Base-by-base conservation (phyloP, 37 sponge, comb jelly and placozoan species). In the Halisarca cf. caerulea region DNA sequence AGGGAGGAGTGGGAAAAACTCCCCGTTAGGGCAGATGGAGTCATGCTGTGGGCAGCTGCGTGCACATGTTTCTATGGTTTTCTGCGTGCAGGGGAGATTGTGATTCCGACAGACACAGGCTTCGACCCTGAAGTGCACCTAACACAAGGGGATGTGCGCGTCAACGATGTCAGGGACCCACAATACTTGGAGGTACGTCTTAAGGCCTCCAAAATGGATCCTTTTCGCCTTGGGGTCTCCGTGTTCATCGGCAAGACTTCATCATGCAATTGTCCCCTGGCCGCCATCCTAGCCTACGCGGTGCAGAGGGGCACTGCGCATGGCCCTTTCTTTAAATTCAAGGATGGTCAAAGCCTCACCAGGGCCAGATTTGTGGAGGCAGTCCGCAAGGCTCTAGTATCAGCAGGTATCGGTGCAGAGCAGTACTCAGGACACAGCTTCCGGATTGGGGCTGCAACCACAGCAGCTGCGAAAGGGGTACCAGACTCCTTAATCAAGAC, bases 351-450 rank as follows among this genome's bases (percentile, higher is more conserved):
- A 17, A 17, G 27, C 9, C 54, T 78, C 17, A 78, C 79, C 24
- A n/a, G 79, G 30, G 51, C 39, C 4, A n/a, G 25, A 5, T 45
- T 78, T 4, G 54, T 45, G 6, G 9, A n/a, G 5, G 54, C 47
- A 45, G 30, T 78, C 30, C 3, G 72, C 21, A 2, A 21, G 2
- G 38, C 38, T 32, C 36, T 70, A 2, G 35, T 21, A 21, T 1
- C 3, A 1, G 79, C 54, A 21, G 25, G 47, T 25, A 2, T 7
- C 47, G 28, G 8, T 27, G 23, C 79, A 3, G 15, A 18, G 6
- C 27, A 37, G 23, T 78, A 78, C 54, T 45, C 54, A 30, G 79
- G 79, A 3, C 79, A 78, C 54, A 47, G 54, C 4, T 78, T 78
- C 54, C 47, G 54, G 2, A 78, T 78, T 23, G 54, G 79, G 51